Evolutionary conservation across 2,888 invertebrate species (phyloP).

Genomic region (Rhabditoides inermis): DNA sequence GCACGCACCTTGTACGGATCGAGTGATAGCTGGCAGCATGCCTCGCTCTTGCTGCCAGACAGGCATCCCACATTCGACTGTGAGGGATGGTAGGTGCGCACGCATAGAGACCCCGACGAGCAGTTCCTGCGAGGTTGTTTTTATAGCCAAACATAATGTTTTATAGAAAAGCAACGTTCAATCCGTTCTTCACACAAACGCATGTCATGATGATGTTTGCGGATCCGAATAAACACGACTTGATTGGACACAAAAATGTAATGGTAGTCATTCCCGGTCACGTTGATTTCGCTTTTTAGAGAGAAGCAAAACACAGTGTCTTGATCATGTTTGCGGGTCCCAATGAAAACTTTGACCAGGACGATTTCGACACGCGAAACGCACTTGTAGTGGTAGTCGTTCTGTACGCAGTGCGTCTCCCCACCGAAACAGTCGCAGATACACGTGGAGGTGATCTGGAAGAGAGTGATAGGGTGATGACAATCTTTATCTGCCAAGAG

Average conservation of each 20-base stretch:
- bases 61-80: slow-evolving; percentile 34
- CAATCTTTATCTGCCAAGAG: too few species aligned
- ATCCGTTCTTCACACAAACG: not conserved
- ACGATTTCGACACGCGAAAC: not conserved
- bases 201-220: too few species aligned
- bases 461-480: slow-evolving; percentile 20
- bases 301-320: too few species aligned
- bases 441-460: slow-evolving; percentile 12
- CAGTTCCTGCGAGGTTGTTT: slow-evolving; percentile 15
- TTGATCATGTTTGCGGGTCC: too few species aligned
- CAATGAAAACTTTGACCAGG: too few species aligned
- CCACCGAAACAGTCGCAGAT: slow-evolving; percentile 33
- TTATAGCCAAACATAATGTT: not conserved
- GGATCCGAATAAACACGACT: too few species aligned
- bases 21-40: slow-evolving; percentile 39
- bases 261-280: too few species aligned
- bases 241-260: too few species aligned
- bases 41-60: slow-evolving; percentile 21
- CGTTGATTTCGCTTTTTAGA: too few species aligned
- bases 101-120: slow-evolving; percentile 28
- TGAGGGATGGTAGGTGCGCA: slow-evolving; percentile 32
- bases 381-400: slow-evolving; percentile 36
- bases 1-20: slow-evolving; percentile 23
- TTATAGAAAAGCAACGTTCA: not conserved
- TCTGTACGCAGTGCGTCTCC: slow-evolving; percentile 28